A percentile compares a stretch with the other conserved stretches of the same genome.
These are phyloP conservation scores for Sebastes iracundus DNA, from an alignment of 2,797 vertebrate species.

Conservation along the genomic window DNA sequence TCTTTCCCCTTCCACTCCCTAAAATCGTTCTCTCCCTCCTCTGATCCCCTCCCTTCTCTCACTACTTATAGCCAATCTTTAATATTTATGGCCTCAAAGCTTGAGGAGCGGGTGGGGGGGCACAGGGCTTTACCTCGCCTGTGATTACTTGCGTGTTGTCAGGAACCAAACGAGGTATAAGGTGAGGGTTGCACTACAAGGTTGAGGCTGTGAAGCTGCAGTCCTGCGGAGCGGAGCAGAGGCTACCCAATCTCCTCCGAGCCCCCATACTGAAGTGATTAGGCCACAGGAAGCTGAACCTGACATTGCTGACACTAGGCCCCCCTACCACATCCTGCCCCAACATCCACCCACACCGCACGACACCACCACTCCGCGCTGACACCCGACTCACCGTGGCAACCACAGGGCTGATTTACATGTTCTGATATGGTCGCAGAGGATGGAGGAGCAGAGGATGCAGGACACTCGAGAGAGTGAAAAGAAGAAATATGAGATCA, in stretches of 20 bases:
- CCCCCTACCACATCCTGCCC: constrained; percentile 82
- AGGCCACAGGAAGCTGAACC: constrained; percentile 88
- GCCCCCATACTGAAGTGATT: constrained; percentile 88
- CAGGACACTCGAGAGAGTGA: not conserved
- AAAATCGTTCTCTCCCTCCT: constrained; percentile 45
- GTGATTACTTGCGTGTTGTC: constrained; percentile 69
- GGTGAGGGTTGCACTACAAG: constrained; percentile 49
- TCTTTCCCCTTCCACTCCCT: constrained; percentile 68
- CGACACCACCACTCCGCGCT: constrained; percentile 67
- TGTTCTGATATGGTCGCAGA: constrained; percentile 71
- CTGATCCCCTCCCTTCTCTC: constrained; percentile 50
- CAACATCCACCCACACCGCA: constrained; percentile 61
- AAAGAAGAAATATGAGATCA: constrained; percentile 32
- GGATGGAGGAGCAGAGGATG: constrained; percentile 12
- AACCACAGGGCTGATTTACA: constrained; percentile 81
- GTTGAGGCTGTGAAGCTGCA: constrained; percentile 25
- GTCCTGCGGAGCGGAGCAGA: constrained; percentile 38
- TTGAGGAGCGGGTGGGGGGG: constrained; percentile 62
- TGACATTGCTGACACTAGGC: constrained; percentile 87
- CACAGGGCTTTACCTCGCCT: constrained; percentile 49
- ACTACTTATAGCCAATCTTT: constrained; percentile 78
- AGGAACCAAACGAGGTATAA: constrained; percentile 32
- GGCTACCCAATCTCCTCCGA: constrained; percentile 64
- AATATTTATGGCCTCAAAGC: constrained; percentile 81
- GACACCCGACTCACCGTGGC: constrained; percentile 79